phyloP scores from a whole-genome alignment of 2,888 invertebrate species.

The Amblyteles armatorius region DNA sequence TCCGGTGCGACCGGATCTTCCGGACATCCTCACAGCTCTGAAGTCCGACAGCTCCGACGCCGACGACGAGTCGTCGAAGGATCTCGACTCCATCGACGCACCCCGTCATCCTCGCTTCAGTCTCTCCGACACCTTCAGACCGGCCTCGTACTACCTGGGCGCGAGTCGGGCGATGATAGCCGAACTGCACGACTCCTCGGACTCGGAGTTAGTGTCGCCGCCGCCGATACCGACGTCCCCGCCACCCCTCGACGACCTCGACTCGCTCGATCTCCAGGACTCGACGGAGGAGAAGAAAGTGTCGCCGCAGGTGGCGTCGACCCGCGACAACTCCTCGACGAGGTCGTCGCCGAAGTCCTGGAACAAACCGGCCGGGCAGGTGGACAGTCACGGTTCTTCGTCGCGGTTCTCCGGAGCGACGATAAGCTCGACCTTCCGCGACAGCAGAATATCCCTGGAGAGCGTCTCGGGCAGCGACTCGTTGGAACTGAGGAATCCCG shows the following conservation, averaged over 20 bases:
- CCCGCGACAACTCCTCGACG: constrained; percentile 69
- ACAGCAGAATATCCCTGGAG: constrained; percentile 79
- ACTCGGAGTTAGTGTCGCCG: constrained; percentile 92
- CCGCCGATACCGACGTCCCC: constrained; percentile 92
- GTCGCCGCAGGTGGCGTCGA: constrained; percentile 84
- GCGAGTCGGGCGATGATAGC: constrained; percentile 88
- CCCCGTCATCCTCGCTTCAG: constrained; percentile 92
- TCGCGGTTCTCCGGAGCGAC: constrained; percentile 78
- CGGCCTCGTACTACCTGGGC: constrained; percentile 94
- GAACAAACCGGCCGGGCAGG: constrained; percentile 76
- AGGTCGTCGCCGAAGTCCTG: constrained; percentile 77
- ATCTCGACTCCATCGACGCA: constrained; percentile 88
- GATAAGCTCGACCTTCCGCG: constrained; percentile 78
- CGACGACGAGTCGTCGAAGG: constrained; percentile 93
- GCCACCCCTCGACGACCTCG: constrained; percentile 90
- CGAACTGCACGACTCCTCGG: constrained; percentile 92
- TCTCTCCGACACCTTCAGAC: constrained; percentile 94
- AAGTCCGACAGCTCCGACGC: constrained; percentile 92
- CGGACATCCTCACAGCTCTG: constrained; percentile 87
- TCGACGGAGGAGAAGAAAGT: constrained; percentile 78
- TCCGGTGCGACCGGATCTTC: constrained; percentile 83
- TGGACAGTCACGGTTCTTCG: constrained; percentile 75
- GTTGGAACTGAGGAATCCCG: constrained; percentile 86
- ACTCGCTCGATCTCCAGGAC: constrained; percentile 86
- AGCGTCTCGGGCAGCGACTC: constrained; percentile 85